A percentile compares a stretch with the other conserved stretches of the same genome.
phyloP scores from a whole-genome alignment of 2,797 vertebrate species.

The Pipistrellus pygmaeus region DNA sequence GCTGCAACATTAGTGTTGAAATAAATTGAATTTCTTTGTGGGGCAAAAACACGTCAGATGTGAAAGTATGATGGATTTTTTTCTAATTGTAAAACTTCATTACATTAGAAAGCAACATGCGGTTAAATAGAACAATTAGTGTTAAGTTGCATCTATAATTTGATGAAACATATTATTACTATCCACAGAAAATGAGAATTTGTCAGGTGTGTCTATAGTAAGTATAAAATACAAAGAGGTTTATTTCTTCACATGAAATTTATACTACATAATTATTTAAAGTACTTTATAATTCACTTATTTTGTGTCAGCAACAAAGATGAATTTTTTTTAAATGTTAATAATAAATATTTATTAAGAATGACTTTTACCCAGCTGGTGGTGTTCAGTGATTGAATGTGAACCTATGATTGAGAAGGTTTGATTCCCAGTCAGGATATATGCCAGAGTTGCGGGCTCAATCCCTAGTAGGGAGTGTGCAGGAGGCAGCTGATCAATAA shows the following conservation, averaged over 20 bases:
- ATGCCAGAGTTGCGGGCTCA: too few relatives aligned
- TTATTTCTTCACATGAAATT: constrained; percentile 31
- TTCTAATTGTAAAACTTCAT: constrained; percentile 31
- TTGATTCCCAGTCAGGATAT: too few relatives aligned
- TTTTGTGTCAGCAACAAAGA: background rate
- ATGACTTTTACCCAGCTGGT: background rate
- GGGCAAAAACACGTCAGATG: constrained; percentile 63
- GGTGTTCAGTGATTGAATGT: too few relatives aligned
- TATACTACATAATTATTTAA: background rate
- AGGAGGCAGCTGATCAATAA: too few relatives aligned
- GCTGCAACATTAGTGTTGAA: constrained; percentile 53
- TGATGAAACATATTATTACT: background rate
- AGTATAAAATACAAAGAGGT: background rate
- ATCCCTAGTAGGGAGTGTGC: too few relatives aligned
- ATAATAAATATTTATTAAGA: background rate
- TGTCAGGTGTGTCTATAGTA: background rate
- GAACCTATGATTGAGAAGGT: too few relatives aligned
- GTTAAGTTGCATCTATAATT: background rate
- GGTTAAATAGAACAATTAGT: constrained; percentile 45
- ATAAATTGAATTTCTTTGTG: constrained; percentile 64
- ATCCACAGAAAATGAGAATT: background rate
- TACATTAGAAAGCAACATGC: constrained; percentile 4
- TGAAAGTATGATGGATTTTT: constrained; percentile 53
- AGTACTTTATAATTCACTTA: background rate
- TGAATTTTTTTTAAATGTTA: background rate